Evolutionary conservation across 2,888 invertebrate species (phyloP).

Genomic region (Polydrusus pterygomalis): DNA sequence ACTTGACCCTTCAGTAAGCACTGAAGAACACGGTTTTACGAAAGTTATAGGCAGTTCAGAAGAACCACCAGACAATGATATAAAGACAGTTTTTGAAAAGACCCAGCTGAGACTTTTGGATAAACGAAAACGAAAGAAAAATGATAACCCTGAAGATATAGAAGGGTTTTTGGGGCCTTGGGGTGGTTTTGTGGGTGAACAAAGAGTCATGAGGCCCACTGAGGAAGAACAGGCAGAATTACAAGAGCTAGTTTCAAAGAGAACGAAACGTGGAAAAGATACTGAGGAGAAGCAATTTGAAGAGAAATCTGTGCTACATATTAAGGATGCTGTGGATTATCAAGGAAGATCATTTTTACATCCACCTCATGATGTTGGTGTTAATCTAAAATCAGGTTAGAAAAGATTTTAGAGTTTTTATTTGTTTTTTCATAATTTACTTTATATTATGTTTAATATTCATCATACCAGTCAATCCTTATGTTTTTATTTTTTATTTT

Average conservation of each 20-base stretch:
- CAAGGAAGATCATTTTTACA: constrained; percentile 97
- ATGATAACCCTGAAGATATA: constrained; percentile 92
- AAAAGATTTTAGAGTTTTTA: too few relatives aligned
- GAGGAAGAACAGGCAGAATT: constrained; percentile 95
- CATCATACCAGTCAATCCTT: background rate
- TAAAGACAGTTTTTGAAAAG: constrained; percentile 92
- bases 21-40: constrained; percentile 64
- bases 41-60: constrained; percentile 79
- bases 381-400: constrained; percentile 83
- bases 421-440: too few relatives aligned
- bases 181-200: constrained; percentile 95
- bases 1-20: constrained; percentile 91
- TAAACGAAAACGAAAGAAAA: constrained; percentile 86
- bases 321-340: constrained; percentile 94
- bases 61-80: constrained; percentile 75
- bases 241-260: constrained; percentile 94
- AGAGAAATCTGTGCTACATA: constrained; percentile 95
- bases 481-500: constrained; percentile 22
- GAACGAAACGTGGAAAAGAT: constrained; percentile 89
- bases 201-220: constrained; percentile 90
- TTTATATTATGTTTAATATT: too few relatives aligned
- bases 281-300: constrained; percentile 95
- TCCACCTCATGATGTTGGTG: constrained; percentile 93
- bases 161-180: constrained; percentile 97
- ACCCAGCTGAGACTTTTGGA: constrained; percentile 81